These are phyloP conservation scores for Temnothorax ravouxi DNA, from an alignment of 2,888 invertebrate species.

Conservation along the genomic window DNA sequence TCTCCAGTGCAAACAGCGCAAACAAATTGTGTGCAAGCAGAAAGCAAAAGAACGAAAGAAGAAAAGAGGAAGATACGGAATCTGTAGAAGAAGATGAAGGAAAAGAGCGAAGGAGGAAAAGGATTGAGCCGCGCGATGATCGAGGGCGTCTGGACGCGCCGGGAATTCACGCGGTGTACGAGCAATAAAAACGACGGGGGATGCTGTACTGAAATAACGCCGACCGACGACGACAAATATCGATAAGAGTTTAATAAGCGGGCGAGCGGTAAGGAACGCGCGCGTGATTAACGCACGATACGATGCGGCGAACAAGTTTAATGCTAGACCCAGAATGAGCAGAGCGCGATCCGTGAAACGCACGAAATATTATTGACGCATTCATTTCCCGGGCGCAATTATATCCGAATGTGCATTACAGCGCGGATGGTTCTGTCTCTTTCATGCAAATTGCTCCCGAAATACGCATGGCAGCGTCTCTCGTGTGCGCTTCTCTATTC, in stretches of 20 bases:
- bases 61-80: not conserved
- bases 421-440: not conserved
- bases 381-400: slow-evolving; percentile 2
- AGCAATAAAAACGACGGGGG: slow-evolving; percentile 19
- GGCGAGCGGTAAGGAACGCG: slow-evolving; percentile 11
- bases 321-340: slow-evolving; percentile 12
- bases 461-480: not conserved
- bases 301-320: slow-evolving; percentile 24
- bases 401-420: not conserved
- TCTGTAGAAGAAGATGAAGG: not conserved
- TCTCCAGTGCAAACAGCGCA: not conserved
- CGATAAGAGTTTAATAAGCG: slow-evolving; percentile 43
- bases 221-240: slow-evolving; percentile 28
- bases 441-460: not conserved
- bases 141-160: slow-evolving; percentile 26
- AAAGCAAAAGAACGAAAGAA: not conserved
- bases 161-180: slow-evolving; percentile 15
- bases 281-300: slow-evolving; percentile 26
- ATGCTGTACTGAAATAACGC: slow-evolving; percentile 33
- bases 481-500: not conserved
- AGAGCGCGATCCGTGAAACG: not conserved
- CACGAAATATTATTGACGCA: slow-evolving; percentile 33
- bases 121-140: slow-evolving; percentile 26
- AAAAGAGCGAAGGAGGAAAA: slow-evolving; percentile 1
- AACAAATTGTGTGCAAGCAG: not conserved